Conservation (phyloP, 2,113 vertebrate genomes). For the Spea multiplicata region DNA sequence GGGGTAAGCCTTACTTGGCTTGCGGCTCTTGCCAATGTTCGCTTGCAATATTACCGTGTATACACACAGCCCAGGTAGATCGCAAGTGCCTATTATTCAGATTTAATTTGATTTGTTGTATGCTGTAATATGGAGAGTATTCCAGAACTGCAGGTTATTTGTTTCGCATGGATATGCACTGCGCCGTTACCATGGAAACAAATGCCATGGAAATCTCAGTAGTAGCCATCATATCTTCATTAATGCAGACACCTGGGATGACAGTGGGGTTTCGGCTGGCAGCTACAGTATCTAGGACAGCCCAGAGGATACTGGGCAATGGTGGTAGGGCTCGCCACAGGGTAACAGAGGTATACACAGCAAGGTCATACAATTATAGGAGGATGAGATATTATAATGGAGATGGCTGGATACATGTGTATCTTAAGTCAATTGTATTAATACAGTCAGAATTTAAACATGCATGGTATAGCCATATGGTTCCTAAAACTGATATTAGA, state of each 20-base stretch:
- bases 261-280: not conserved
- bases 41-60: no score
- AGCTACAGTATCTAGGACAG: conserved; percentile 4
- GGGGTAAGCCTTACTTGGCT: no score
- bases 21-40: no score
- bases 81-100: not conserved
- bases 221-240: conserved; percentile 1
- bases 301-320: no score
- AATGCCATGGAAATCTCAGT: not conserved
- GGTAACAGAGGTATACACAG: not conserved
- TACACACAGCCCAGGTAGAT: no score
- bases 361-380: not conserved
- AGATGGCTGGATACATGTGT: no score
- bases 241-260: not conserved
- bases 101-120: conserved; percentile 30
- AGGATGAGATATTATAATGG: no score
- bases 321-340: no score
- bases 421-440: no score
- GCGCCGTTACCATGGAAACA: conserved; percentile 28
- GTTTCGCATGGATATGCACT: conserved; percentile 9
- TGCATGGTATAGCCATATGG: no score
- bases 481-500: no score
- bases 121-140: not conserved
- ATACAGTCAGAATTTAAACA: no score
- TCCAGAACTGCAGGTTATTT: conserved; percentile 12